Evolutionary conservation across 2,797 vertebrate genomes (phyloP).

Genomic region (Hephaestus fuliginosus): DNA sequence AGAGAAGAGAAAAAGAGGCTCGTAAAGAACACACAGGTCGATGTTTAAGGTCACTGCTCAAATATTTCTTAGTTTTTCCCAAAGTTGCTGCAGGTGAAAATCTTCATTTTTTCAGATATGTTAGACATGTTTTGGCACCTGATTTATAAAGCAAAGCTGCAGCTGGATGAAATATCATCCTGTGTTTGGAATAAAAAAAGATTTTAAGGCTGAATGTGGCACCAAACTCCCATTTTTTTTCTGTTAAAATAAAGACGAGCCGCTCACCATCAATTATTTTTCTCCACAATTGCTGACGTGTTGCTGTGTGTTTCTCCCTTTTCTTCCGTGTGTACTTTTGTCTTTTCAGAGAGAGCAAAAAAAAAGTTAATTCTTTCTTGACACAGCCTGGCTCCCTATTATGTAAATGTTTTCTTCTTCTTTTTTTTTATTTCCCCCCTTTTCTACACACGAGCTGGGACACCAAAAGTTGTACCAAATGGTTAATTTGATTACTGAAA

Average conservation of each 20-base stretch:
- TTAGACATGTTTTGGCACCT: too few species aligned
- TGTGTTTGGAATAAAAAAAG: neutral
- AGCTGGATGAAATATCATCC: neutral
- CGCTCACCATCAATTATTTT: slow-evolving; percentile 74
- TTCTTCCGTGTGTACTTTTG: slow-evolving; percentile 78
- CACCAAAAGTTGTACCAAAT: slow-evolving; percentile 95
- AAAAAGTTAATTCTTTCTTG: slow-evolving; percentile 83
- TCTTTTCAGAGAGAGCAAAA: slow-evolving; percentile 77
- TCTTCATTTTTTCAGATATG: neutral
- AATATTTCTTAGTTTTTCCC: neutral
- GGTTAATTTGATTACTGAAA: slow-evolving; percentile 98
- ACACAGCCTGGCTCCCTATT: slow-evolving; percentile 84
- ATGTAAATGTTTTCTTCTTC: slow-evolving; percentile 87
- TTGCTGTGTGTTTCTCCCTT: slow-evolving; percentile 80
- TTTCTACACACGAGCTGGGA: slow-evolving; percentile 94
- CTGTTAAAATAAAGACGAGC: slow-evolving; percentile 52
- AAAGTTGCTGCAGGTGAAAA: neutral
- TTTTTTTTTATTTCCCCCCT: slow-evolving; percentile 85
- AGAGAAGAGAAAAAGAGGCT: neutral
- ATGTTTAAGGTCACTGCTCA: neutral
- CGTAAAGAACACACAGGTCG: neutral
- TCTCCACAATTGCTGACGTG: slow-evolving; percentile 70
- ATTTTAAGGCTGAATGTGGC: neutral
- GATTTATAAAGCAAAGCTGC: neutral
- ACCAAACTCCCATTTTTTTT: slow-evolving; percentile 8